Conservation (phyloP, 2,797 vertebrate species). For the Eremophila alpestris region DNA sequence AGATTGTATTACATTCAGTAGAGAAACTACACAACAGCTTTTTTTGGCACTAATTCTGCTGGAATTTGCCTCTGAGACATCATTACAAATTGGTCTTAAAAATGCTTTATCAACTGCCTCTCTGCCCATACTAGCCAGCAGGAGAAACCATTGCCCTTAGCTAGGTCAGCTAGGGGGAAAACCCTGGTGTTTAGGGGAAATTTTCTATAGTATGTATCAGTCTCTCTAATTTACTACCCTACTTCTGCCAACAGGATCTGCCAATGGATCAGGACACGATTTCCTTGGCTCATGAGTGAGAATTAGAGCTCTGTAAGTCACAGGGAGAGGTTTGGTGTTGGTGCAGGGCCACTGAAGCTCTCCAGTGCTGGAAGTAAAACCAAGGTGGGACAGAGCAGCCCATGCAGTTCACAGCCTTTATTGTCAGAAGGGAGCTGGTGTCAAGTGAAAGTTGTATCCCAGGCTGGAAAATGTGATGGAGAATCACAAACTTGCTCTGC, state of each 20-base stretch:
- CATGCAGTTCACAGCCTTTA: neutral
- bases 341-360: neutral
- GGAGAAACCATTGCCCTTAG: neutral
- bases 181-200: neutral
- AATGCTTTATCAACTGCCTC: neutral
- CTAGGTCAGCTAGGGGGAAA: neutral
- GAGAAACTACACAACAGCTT: neutral
- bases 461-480: neutral
- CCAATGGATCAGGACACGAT: neutral
- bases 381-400: neutral
- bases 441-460: neutral
- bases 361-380: neutral
- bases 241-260: neutral
- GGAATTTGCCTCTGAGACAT: neutral
- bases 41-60: neutral
- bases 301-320: neutral
- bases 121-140: neutral
- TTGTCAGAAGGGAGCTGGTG: neutral
- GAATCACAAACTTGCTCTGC: neutral
- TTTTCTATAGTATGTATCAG: neutral
- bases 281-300: neutral
- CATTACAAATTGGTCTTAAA: neutral
- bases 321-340: neutral
- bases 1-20: neutral
- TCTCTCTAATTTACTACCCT: neutral